Percentiles rank a stretch among this genome's conserved stretches.
Evolutionary conservation across 2,888 invertebrate genomes (phyloP).

Genomic region (Cryptus armator): DNA sequence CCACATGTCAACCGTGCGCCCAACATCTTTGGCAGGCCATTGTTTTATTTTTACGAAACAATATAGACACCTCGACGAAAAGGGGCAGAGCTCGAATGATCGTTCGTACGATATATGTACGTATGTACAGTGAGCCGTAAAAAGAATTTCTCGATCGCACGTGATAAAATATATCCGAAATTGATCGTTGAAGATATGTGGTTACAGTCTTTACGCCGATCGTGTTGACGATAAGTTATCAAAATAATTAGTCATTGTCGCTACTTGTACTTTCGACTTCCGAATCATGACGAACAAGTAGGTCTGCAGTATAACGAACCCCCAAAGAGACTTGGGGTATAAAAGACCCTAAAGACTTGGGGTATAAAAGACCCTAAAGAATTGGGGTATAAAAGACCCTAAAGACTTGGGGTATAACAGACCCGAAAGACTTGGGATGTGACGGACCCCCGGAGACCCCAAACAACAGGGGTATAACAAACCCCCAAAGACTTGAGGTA

Average conservation of each 20-base stretch:
- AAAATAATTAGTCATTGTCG: background rate
- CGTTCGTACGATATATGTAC: background rate
- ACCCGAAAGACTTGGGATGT: too few relatives aligned
- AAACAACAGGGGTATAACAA: too few relatives aligned
- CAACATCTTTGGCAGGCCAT: constrained; percentile 46
- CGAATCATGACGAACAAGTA: too few relatives aligned
- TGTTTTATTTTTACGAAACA: constrained; percentile 43
- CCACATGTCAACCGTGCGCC: constrained; percentile 36
- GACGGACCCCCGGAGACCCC: too few relatives aligned
- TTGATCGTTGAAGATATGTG: background rate
- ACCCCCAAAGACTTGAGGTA: too few relatives aligned
- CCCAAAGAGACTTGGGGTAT: too few relatives aligned
- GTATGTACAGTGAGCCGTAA: background rate
- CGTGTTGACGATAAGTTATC: background rate
- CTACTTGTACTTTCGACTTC: too few relatives aligned
- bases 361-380: too few relatives aligned
- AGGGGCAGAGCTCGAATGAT: background rate
- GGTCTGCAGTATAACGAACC: too few relatives aligned
- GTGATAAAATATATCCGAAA: background rate
- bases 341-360: too few relatives aligned
- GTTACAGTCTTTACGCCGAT: background rate
- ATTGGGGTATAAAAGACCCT: too few relatives aligned
- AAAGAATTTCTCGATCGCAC: background rate
- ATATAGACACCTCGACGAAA: background rate
- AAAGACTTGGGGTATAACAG: too few relatives aligned